Base-by-base conservation (phyloP, 2,113 vertebrate genomes). In the Lonchura striata region DNA sequence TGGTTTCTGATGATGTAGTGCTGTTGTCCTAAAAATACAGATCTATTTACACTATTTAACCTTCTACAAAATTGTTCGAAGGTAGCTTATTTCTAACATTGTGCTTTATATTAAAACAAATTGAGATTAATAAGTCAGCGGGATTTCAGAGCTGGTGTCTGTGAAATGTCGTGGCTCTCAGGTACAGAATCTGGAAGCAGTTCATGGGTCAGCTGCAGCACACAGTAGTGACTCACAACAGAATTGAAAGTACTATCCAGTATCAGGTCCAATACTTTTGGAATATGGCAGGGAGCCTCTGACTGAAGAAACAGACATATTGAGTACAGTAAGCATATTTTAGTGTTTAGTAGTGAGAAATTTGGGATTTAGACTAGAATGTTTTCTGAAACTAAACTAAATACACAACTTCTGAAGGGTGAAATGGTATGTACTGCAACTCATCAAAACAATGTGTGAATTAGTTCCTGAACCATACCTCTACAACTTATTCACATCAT, bases 1-100 rank as follows among this genome's bases (percentile, higher is more conserved):
- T 91, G 91, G 60, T 91, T 97, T 94, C 91, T 96, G 83, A 96
- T 97, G 94, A 97, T 97, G 85, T 91, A 98, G 86, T 94, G 84
- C 47, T 91, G 50, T 59, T 97, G 90, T 96, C 87, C 89, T 75
- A 87, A 95, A 96, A 96, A 78, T 69, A 89, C 86, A 91, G 60
- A 88, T 88, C 94, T 92, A 90, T 85, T 94, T 96, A 96, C 88
- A 76, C 70, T 97, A 79, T 84, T 97, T 97, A 97, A 96, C 90
- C 86, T 97, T 97, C 93, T 65, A 21, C 78, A 86, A 70, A 87
- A 79, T 39, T 97, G 82, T 94, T 94, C 85, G 96, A 88, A 83
- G 83, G 30, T 78, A 91, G 25, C 63, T 93, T 95, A 79, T 56
- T 84, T 82, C 75, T 75, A 70, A 92, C 28, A 68, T 22, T 65